These are phyloP conservation scores for Callithrix jacchus DNA, from an alignment of 2,113 vertebrate genomes.

Conservation along the genomic window DNA sequence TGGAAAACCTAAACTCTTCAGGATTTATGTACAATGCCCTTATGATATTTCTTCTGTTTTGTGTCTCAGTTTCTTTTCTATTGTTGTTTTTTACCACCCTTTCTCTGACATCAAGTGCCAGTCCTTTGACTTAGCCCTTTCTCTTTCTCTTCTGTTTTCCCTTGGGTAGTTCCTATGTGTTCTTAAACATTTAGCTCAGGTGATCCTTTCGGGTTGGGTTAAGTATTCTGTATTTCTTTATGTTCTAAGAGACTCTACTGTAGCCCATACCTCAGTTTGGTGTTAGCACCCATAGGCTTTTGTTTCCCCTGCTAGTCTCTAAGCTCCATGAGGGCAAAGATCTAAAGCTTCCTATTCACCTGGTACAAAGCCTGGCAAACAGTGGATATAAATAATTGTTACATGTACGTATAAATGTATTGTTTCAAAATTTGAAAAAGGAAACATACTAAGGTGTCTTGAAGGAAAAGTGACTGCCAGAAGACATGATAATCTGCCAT, in stretches of 20 bases:
- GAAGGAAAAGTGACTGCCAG: neutral
- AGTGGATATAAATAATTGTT: neutral
- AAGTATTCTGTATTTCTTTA: neutral
- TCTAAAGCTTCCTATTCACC: neutral
- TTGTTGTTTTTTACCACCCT: neutral
- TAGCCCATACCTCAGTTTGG: neutral
- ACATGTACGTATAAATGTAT: neutral
- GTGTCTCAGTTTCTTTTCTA: neutral
- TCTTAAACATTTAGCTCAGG: neutral
- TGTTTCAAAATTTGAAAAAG: neutral
- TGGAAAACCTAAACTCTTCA: neutral
- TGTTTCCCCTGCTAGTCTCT: neutral
- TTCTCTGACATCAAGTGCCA: neutral
- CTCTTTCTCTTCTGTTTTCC: neutral
- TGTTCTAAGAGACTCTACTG: neutral
- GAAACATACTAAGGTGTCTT: neutral
- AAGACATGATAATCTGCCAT: neutral
- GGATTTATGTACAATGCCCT: neutral
- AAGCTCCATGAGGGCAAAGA: neutral
- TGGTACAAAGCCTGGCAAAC: neutral
- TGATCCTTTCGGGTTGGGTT: neutral
- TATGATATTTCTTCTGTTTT: neutral
- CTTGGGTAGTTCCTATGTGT: neutral
- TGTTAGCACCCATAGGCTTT: neutral
- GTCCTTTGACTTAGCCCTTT: neutral